A percentile compares a stretch with the other conserved stretches of the same genome.
Conservation (phyloP, 2,113 vertebrate species). For the Leucopternis melanops region DNA sequence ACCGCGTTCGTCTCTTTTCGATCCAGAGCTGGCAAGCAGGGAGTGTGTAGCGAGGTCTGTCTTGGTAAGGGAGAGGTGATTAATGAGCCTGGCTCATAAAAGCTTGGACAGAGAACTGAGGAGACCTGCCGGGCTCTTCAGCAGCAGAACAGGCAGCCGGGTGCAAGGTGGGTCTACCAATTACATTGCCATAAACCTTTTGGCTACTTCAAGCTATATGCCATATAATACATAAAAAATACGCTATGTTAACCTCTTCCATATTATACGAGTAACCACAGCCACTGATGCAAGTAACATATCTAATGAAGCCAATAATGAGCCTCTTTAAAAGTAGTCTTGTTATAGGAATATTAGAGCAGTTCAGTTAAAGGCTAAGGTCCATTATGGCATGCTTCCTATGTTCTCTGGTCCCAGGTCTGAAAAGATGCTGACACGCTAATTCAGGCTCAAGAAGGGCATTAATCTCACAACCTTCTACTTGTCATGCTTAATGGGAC, state of each 20-base stretch:
- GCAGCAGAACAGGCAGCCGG: neutral
- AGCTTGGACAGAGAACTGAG: conserved; percentile 32
- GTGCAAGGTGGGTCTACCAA: neutral
- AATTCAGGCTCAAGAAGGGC: conserved; percentile 77
- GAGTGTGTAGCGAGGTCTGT: neutral
- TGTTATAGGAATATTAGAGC: conserved; percentile 81
- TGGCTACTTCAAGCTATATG: conserved; percentile 83
- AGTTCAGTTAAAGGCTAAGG: conserved; percentile 78
- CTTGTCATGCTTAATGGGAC: conserved; percentile 81
- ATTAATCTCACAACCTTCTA: conserved; percentile 80
- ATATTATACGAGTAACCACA: conserved; percentile 80
- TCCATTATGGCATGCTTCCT: conserved; percentile 72
- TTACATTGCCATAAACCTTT: no score
- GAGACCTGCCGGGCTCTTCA: conserved; percentile 5
- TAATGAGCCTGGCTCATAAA: conserved; percentile 29
- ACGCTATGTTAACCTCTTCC: conserved; percentile 79
- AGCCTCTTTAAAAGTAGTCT: conserved; percentile 87
- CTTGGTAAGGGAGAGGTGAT: neutral
- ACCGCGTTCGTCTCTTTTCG: rapidly evolving
- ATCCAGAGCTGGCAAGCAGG: neutral
- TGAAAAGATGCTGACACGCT: conserved; percentile 79
- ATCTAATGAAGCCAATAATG: conserved; percentile 92
- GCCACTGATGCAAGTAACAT: conserved; percentile 85
- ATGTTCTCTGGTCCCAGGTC: conserved; percentile 64
- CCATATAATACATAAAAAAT: conserved; percentile 82